Conservation (phyloP, 2,797 vertebrate species). For the Onychomys torridus region DNA sequence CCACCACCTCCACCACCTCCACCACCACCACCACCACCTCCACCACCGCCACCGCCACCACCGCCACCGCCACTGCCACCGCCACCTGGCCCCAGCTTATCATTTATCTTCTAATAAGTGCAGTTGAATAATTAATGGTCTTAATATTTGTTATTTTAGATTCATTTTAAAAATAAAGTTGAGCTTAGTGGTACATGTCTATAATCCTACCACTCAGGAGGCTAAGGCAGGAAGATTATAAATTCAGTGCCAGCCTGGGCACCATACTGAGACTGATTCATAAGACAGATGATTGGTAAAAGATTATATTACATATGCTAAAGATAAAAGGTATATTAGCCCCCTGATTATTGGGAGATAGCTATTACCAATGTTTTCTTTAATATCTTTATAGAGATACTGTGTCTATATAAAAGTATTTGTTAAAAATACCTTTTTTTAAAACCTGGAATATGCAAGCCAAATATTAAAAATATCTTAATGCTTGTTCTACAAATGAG, state of each 20-base stretch:
- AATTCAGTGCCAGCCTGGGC: neutral
- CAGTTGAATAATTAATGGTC: slow-evolving; percentile 1
- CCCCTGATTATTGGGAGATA: neutral
- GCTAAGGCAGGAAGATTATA: neutral
- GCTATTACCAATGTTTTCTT: slow-evolving; percentile 32
- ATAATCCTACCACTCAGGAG: neutral
- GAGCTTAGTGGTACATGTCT: neutral
- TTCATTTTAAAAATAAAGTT: slow-evolving; percentile 7
- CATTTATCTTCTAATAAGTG: neutral
- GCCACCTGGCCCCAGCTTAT: neutral
- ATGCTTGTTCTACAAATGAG: slow-evolving; percentile 31
- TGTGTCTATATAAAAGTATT: slow-evolving; percentile 6
- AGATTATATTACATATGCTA: neutral
- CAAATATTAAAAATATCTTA: slow-evolving; percentile 4
- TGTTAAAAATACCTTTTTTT: neutral
- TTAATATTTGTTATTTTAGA: slow-evolving; percentile 44
- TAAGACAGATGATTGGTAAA: neutral
- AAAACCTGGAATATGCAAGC: neutral
- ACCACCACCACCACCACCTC: too few species aligned
- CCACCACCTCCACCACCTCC: too few species aligned
- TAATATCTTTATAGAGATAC: slow-evolving; percentile 44
- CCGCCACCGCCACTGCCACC: too few species aligned
- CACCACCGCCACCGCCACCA: too few species aligned
- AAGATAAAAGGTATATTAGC: neutral
- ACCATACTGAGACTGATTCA: neutral